A percentile compares a stretch with the other conserved stretches of the same genome.
Evolutionary conservation across 2,113 vertebrate genomes (phyloP).

Genomic region (Hoplias malabaricus): DNA sequence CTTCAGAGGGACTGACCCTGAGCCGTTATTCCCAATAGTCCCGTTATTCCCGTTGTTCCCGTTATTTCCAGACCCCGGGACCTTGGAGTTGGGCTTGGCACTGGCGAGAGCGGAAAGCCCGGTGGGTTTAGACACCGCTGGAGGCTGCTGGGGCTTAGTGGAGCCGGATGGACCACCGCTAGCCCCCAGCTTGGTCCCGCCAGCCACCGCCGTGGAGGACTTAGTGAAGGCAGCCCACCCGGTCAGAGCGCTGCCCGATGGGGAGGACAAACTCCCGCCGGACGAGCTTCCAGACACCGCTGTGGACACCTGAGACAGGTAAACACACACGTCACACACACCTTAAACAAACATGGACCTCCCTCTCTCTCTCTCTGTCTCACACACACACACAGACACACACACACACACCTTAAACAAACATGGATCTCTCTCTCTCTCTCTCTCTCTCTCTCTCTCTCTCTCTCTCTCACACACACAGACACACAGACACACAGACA

Average conservation of each 20-base stretch:
- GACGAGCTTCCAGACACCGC: conserved; percentile 81
- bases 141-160: conserved; percentile 77
- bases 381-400: no score
- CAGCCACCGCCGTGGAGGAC: conserved; percentile 80
- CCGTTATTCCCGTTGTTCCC: conserved; percentile 66
- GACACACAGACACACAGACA: no score
- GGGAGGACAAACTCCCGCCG: conserved; percentile 76
- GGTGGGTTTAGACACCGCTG: conserved; percentile 83
- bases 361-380: no score
- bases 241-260: conserved; percentile 85
- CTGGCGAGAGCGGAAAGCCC: conserved; percentile 84
- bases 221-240: conserved; percentile 98
- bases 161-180: conserved; percentile 71
- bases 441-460: no score
- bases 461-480: no score
- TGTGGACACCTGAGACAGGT: conserved; percentile 74
- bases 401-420: no score
- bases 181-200: conserved; percentile 82
- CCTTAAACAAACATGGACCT: no score
- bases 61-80: conserved; percentile 55
- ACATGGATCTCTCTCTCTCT: no score
- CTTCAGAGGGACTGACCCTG: conserved; percentile 75
- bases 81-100: conserved; percentile 83
- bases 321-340: neutral
- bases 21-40: conserved; percentile 71